These are phyloP conservation scores for Nephrotoma guestfalica DNA, from an alignment of 2,888 invertebrate genomes.

Conservation along the genomic window DNA sequence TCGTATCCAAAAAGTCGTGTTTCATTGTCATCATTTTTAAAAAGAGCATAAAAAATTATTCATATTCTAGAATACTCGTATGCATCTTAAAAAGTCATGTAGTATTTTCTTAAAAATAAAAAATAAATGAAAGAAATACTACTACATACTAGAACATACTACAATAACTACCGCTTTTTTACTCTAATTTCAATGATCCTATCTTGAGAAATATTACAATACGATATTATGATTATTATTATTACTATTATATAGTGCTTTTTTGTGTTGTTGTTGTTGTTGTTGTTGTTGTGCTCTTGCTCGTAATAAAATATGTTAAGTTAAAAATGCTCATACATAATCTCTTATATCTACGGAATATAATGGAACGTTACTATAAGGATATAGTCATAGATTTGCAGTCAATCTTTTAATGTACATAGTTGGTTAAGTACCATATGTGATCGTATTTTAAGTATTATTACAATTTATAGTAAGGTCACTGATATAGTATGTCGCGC, in stretches of 20 bases:
- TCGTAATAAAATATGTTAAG: background rate
- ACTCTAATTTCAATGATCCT: background rate
- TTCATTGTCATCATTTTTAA: background rate
- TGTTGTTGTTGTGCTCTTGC: background rate
- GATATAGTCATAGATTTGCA: too few species aligned
- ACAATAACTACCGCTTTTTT: background rate
- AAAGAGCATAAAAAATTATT: background rate
- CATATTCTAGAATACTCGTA: background rate
- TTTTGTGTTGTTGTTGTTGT: background rate
- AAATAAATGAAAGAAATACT: background rate
- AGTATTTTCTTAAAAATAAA: background rate
- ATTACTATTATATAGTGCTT: background rate
- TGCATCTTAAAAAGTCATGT: background rate
- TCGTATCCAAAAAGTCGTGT: background rate
- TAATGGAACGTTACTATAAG: too few species aligned
- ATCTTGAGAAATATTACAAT: background rate
- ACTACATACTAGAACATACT: background rate
- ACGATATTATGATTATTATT: background rate
- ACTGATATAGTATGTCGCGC: too few species aligned
- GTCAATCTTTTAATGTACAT: too few species aligned
- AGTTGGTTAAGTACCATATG: too few species aligned
- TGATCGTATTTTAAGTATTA: too few species aligned
- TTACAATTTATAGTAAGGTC: too few species aligned
- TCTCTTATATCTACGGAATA: background rate
- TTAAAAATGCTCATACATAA: background rate